phyloP scores from a whole-genome alignment of 35 echinoderm and acorn worm genomes.

The Patiria miniata region DNA sequence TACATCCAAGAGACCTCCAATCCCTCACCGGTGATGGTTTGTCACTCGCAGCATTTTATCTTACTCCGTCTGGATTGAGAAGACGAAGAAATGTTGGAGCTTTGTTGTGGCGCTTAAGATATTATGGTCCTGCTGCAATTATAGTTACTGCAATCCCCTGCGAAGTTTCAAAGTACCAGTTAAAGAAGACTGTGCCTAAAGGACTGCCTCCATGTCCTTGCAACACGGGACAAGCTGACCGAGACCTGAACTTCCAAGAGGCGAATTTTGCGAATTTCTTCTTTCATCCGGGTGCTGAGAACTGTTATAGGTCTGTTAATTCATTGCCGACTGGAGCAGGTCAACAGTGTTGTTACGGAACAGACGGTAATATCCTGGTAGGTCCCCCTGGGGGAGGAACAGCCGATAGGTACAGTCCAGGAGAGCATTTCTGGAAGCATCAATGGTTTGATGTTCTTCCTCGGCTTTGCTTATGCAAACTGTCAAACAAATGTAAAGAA shows the following conservation, averaged over 20 bases:
- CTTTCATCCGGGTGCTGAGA: slow-evolving; percentile 39
- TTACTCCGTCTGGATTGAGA: not conserved
- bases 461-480: too few relatives aligned
- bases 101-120: not conserved
- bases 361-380: slow-evolving; percentile 46
- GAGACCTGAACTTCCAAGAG: not conserved
- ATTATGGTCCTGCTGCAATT: not conserved
- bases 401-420: too few relatives aligned
- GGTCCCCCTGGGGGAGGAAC: too few relatives aligned
- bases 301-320: slow-evolving; percentile 28
- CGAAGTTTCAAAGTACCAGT: not conserved
- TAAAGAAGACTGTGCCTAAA: not conserved
- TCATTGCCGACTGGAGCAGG: slow-evolving; percentile 12
- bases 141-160: not conserved
- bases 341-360: slow-evolving; percentile 64
- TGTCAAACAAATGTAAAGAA: too few relatives aligned
- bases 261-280: not conserved
- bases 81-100: not conserved
- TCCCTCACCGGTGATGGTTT: not conserved
- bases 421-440: too few relatives aligned
- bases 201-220: slow-evolving; percentile 58
- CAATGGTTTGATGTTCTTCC: too few relatives aligned
- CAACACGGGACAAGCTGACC: slow-evolving; percentile 10
- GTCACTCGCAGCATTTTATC: slow-evolving; percentile 14
- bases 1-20: slow-evolving; percentile 1